Conservation (phyloP, 2,113 vertebrate species). For the Cephalophus harveyi region DNA sequence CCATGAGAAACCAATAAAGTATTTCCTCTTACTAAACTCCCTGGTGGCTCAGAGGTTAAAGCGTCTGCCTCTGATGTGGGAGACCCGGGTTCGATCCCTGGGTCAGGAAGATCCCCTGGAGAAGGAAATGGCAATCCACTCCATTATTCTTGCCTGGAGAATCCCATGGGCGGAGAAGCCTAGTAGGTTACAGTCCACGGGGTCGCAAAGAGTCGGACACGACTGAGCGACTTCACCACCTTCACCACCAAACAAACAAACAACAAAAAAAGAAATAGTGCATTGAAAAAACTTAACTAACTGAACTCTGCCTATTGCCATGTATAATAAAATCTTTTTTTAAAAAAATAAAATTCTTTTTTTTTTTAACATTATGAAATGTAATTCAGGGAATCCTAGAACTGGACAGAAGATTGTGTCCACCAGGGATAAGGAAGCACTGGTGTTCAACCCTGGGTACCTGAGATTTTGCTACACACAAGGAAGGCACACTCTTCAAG, state of each 20-base stretch:
- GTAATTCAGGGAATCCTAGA: background rate
- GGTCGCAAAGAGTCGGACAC: too few relatives aligned
- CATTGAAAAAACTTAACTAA: background rate
- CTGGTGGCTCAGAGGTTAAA: too few relatives aligned
- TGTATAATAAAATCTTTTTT: background rate
- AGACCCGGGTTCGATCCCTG: too few relatives aligned
- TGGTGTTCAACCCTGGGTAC: background rate
- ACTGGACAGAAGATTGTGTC: background rate
- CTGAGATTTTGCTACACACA: background rate
- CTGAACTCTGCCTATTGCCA: background rate
- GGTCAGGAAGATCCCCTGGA: too few relatives aligned
- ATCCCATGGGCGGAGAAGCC: too few relatives aligned
- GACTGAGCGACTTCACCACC: too few relatives aligned
- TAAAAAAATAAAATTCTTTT: background rate
- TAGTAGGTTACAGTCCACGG: too few relatives aligned
- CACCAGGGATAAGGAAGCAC: background rate
- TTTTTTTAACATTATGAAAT: background rate
- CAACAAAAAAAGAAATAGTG: background rate
- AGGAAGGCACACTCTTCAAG: background rate
- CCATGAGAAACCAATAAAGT: background rate
- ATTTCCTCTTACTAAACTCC: background rate
- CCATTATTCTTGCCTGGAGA: too few relatives aligned
- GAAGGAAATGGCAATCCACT: too few relatives aligned
- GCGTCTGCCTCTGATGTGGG: too few relatives aligned
- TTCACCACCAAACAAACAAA: too few relatives aligned